Base-by-base conservation (phyloP, 2,113 vertebrate species). In the Ochotona princeps region DNA sequence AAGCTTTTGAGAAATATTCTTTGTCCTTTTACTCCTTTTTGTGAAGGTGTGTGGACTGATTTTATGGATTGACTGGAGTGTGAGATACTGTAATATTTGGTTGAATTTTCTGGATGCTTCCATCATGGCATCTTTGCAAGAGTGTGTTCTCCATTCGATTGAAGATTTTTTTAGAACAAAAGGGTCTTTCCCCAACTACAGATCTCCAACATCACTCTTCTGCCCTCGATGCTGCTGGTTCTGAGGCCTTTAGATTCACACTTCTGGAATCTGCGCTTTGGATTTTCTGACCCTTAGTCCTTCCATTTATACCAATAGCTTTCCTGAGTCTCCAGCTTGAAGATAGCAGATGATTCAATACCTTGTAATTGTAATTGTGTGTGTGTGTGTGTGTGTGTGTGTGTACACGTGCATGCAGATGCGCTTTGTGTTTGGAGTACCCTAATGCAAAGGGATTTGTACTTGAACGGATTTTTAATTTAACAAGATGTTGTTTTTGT, bases 121-220 rank as follows among this genome's bases (percentile, higher is more conserved):
- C 21, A 1, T 47, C 23, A 88, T 47, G 9, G 20, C 83, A 13
- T 51, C 83, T 35, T 8, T 76, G 20, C 25, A 49, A 49, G 3
- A 76, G n/a, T n/a, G n/a, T n/a, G n/a, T n/a, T 13, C 25, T 20
- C 1, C 9, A 51, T 1, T 38, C 32, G 49, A 5, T 8, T 49
- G 30, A 30, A 23, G 61, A 5, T 12, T 78, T 61, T 17, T 49
- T 14, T 15, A 26, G 30, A 83, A 30, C 4, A n/a, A 44, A 78
- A 44, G 2, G 20, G 7, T 44, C 2, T 7, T 14, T 66, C 13
- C 38, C 2, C 14, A 2, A 12, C 12, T 20, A 4, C 51, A 15
- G 28, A 61, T 47, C 12, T 44, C 3, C 28, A 49, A 7, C 14
- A 6, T 49, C 20, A 18, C 0, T 70, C 14, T 78, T 38, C 32